A percentile compares a stretch with the other conserved stretches of the same genome.
These are phyloP conservation scores for Microplitis mediator DNA, from an alignment of 1,140 invertebrate species.

Conservation along the genomic window DNA sequence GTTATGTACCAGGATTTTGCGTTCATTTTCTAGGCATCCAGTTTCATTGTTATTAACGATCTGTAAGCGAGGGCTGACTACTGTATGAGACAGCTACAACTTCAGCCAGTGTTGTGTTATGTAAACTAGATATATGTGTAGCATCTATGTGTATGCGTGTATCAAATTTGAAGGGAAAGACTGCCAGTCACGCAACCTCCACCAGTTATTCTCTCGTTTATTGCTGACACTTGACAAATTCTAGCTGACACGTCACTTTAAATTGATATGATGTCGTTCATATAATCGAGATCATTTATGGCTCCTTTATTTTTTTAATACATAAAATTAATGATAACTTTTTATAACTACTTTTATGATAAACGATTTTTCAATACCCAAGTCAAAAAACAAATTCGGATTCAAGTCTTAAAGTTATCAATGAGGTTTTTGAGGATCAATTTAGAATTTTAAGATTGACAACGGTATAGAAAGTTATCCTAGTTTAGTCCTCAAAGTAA, in stretches of 20 bases:
- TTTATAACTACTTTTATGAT: too few relatives aligned
- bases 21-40: constrained; percentile 27
- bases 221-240: neutral
- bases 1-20: constrained; percentile 21
- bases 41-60: constrained; percentile 30
- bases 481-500: too few relatives aligned
- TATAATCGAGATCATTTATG: too few relatives aligned
- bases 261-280: neutral
- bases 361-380: too few relatives aligned
- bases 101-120: too few relatives aligned
- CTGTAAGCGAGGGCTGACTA: constrained; percentile 12
- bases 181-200: neutral
- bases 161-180: neutral
- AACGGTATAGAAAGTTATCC: too few relatives aligned
- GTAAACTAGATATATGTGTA: too few relatives aligned
- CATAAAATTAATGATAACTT: neutral
- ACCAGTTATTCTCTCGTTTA: neutral
- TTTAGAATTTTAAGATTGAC: too few relatives aligned
- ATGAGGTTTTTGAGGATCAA: too few relatives aligned
- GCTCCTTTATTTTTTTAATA: neutral
- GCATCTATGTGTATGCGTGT: neutral
- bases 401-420: too few relatives aligned
- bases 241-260: neutral
- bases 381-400: too few relatives aligned
- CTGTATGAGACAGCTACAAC: neutral